Evolutionary conservation across 2,797 vertebrate species (phyloP), one percentile per base, ranked within the genome.

Genomic region (Crenichthys baileyi): DNA sequence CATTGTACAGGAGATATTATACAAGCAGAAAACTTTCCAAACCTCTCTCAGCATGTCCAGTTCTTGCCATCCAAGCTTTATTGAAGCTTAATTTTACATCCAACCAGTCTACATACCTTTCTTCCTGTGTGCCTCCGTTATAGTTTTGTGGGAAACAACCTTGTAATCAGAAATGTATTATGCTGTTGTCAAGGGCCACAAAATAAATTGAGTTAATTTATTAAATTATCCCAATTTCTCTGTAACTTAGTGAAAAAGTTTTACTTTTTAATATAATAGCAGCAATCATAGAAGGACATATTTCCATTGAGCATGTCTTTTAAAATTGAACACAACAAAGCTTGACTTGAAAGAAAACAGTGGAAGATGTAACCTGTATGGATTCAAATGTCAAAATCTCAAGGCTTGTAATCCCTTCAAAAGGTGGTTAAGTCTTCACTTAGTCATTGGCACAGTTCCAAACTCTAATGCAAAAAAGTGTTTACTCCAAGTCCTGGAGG

Each of bases 331-430:
- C n/a, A 73, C 12, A 22, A 51, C 11, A 15, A 76, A 68, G 73
- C 55, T 41, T 85, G 44, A 22, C 22, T 67, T 20, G 22, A 73
- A 87, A 76, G 55, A 80, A 83, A 85, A 83, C 82, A 86, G 79
- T 83, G 60, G 77, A 11, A 83, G 67, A 80, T 86, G 79, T 85
- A 82, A 90, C 92, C 89, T 94, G 81, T 85, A 85, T 85, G 83
- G 89, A 89, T 94, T 92, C 92, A 95, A 91, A 94, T 92, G 93
- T 93, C 93, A 92, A 86, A 92, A 92, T 90, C 94, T 92, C 92
- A 90, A 93, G 89, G 89, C 88, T 82, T 95, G 94, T 95, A 94
- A 95, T 95, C 93, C 91, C 93, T 92, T 94, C 86, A 93, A 77
- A 86, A 86, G 90, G 91, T 88, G 91, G 79, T 60, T 77, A 87